A percentile compares a stretch with the other conserved stretches of the same genome.
These are phyloP conservation scores for Platycheirus rosarum DNA, from an alignment of 2,888 invertebrate genomes.

Conservation along the genomic window DNA sequence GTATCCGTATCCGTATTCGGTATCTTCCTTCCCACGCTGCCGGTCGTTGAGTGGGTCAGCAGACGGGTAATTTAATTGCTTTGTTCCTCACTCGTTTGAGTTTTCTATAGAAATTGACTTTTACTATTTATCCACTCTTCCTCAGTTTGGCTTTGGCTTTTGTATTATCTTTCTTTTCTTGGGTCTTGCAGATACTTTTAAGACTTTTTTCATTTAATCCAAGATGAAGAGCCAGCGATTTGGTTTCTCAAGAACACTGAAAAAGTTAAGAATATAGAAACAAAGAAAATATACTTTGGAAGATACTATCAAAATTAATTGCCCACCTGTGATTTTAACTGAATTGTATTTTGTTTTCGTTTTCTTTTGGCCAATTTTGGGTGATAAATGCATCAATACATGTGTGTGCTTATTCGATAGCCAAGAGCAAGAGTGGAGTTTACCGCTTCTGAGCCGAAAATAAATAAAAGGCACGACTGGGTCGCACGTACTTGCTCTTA, in stretches of 20 bases:
- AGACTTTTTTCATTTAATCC: not conserved
- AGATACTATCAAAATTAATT: too few species aligned
- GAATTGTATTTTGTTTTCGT: too few species aligned
- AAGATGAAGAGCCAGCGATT: not conserved
- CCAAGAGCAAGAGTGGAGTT: too few species aligned
- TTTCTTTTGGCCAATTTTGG: too few species aligned
- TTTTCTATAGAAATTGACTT: slow-evolving; percentile 4
- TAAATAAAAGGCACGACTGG: too few species aligned
- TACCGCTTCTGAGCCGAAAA: too few species aligned
- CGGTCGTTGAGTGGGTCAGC: slow-evolving; percentile 25
- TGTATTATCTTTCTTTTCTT: not conserved
- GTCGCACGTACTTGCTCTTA: too few species aligned
- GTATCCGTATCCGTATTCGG: too few species aligned
- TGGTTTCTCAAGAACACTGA: not conserved
- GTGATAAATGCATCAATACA: too few species aligned
- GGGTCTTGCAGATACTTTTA: not conserved
- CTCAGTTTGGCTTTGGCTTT: not conserved
- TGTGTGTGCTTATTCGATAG: too few species aligned
- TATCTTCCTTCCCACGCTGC: slow-evolving; percentile 32
- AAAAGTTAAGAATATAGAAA: not conserved
- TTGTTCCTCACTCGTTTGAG: slow-evolving; percentile 22
- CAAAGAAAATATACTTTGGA: too few species aligned
- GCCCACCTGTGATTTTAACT: too few species aligned
- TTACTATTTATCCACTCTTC: not conserved
- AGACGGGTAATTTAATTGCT: slow-evolving; percentile 25